Conservation (phyloP, 2,888 invertebrate genomes). For the Temnothorax rugatulus region DNA sequence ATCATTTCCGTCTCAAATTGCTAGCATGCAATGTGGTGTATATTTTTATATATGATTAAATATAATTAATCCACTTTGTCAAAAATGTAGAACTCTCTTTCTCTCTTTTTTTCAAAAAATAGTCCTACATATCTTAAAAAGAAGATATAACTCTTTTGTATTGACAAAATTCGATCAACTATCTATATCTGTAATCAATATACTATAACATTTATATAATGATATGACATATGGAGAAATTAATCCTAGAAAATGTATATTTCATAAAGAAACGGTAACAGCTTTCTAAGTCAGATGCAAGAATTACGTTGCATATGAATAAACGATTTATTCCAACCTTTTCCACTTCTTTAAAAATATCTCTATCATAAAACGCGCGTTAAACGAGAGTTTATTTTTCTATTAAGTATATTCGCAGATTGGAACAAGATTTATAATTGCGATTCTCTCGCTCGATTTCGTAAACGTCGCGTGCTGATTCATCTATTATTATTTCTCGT, state of each 20-base stretch:
- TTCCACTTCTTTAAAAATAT: neutral
- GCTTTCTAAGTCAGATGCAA: neutral
- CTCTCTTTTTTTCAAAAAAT: neutral
- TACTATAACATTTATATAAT: too few species aligned
- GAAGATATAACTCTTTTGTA: neutral
- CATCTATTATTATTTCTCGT: slow-evolving; percentile 25
- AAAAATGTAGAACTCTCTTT: neutral
- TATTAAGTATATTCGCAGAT: neutral
- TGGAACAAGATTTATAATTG: neutral
- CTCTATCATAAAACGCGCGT: neutral
- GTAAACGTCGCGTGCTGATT: slow-evolving; percentile 4
- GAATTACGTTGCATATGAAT: neutral
- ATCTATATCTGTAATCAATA: neutral
- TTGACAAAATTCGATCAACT: neutral
- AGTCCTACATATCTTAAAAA: neutral
- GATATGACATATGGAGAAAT: neutral
- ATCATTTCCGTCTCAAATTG: neutral
- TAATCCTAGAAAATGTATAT: neutral
- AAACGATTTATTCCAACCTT: neutral
- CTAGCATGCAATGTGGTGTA: neutral
- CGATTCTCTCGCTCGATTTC: neutral
- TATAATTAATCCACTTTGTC: neutral
- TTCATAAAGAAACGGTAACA: neutral
- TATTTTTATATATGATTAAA: neutral
- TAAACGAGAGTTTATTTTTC: neutral